A percentile compares a stretch with the other conserved stretches of the same genome.
These are phyloP conservation scores for Climacteris rufus DNA, from an alignment of 2,113 vertebrate genomes.

Conservation along the genomic window DNA sequence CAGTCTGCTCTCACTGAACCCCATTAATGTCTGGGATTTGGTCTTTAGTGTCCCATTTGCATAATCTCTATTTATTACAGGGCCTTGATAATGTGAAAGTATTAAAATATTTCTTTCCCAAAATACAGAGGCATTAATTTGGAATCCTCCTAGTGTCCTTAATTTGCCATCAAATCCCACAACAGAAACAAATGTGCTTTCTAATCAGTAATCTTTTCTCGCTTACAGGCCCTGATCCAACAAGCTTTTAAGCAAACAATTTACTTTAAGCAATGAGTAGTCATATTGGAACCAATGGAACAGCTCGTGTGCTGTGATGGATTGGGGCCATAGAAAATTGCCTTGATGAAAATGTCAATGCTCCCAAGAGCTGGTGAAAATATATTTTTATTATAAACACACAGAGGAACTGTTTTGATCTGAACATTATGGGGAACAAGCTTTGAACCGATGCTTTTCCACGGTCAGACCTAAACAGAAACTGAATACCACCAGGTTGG, in stretches of 20 bases:
- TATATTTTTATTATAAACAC: conserved; percentile 73
- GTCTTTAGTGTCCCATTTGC: conserved; percentile 49
- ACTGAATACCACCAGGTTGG: conserved; percentile 61
- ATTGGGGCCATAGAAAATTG: conserved; percentile 65
- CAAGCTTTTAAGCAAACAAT: conserved; percentile 65
- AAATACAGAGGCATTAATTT: conserved; percentile 40
- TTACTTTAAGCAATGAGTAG: conserved; percentile 51
- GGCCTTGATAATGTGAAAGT: not conserved
- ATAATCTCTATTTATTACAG: conserved; percentile 52
- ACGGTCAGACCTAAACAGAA: conserved; percentile 66
- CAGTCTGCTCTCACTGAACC: conserved; percentile 9
- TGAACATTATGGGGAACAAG: conserved; percentile 67
- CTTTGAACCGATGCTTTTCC: conserved; percentile 68
- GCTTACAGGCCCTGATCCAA: conserved; percentile 33
- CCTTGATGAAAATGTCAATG: conserved; percentile 64
- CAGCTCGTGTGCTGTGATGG: conserved; percentile 49
- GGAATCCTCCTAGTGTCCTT: conserved; percentile 39
- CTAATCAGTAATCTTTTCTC: conserved; percentile 60
- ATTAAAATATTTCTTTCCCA: conserved; percentile 53
- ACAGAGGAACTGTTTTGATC: conserved; percentile 65
- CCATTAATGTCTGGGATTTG: conserved; percentile 35
- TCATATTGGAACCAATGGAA: conserved; percentile 47
- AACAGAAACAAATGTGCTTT: conserved; percentile 43
- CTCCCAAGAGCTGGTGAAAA: conserved; percentile 66
- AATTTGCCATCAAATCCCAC: conserved; percentile 56